These are phyloP conservation scores for Paracentrotus lividus DNA, from an alignment of 53 echinoderm and acorn worm species.

Conservation along the genomic window DNA sequence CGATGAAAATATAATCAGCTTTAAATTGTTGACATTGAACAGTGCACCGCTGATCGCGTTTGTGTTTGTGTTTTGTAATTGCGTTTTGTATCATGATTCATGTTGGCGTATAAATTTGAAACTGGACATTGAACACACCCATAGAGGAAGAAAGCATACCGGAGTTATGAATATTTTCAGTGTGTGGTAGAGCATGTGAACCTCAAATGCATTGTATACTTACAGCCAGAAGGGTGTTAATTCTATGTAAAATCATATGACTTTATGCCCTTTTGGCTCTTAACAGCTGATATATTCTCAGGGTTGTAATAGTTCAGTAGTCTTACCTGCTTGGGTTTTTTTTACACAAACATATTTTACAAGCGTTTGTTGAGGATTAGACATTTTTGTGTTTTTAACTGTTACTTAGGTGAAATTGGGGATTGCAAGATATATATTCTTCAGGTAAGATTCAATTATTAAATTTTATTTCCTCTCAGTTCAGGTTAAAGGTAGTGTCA, in stretches of 20 bases:
- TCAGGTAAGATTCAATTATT: neutral
- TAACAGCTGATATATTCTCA: conserved; percentile 37
- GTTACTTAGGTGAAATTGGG: neutral
- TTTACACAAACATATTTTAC: neutral
- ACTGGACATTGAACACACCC: no score
- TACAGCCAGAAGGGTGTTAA: no score
- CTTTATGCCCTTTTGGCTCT: no score
- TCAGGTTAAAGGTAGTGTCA: no score
- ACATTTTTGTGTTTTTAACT: neutral
- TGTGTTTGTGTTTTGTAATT: no score
- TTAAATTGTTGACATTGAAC: no score
- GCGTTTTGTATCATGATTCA: no score
- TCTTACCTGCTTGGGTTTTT: neutral
- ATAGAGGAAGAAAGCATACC: neutral
- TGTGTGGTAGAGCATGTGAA: neutral
- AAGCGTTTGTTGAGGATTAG: neutral
- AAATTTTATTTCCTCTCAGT: neutral
- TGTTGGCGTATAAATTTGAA: no score
- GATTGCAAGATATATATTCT: neutral
- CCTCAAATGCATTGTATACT: no score
- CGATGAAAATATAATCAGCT: no score
- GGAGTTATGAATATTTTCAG: conserved; percentile 16
- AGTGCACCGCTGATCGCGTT: no score
- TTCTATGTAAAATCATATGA: no score
- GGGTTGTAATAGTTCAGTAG: neutral